Evolutionary conservation across 1,140 invertebrate genomes (phyloP).

Genomic region (Ruditapes philippinarum): DNA sequence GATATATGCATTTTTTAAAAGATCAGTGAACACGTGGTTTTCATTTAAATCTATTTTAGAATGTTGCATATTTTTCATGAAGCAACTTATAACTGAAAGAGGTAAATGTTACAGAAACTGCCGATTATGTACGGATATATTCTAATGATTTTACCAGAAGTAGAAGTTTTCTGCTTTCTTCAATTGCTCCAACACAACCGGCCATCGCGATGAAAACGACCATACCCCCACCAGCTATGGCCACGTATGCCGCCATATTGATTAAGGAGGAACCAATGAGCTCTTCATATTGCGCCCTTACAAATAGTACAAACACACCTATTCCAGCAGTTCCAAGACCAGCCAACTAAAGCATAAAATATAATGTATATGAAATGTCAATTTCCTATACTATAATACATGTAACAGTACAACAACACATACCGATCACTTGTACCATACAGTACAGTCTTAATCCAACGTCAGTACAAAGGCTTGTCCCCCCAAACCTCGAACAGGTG

Average conservation of each 20-base stretch:
- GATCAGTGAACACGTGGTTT: too few relatives aligned
- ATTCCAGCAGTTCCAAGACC: neutral
- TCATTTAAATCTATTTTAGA: too few relatives aligned
- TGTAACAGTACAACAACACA: neutral
- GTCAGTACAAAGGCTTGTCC: too few relatives aligned
- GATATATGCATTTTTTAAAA: too few relatives aligned
- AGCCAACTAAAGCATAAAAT: neutral
- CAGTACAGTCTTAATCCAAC: too few relatives aligned
- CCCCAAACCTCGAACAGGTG: too few relatives aligned
- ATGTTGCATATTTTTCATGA: too few relatives aligned
- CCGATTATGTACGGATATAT: too few relatives aligned
- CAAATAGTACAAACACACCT: neutral
- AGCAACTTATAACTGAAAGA: too few relatives aligned
- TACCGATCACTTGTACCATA: too few relatives aligned
- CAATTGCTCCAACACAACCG: neutral
- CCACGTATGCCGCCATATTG: neutral
- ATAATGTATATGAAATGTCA: too few relatives aligned
- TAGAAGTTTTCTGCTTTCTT: constrained; percentile 16
- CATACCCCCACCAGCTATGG: constrained; percentile 4
- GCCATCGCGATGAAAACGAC: neutral
- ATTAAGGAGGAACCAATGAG: constrained; percentile 26
- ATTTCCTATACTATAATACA: neutral
- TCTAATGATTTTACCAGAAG: constrained; percentile 6
- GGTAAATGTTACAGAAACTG: too few relatives aligned
- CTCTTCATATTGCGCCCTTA: constrained; percentile 6